phyloP scores from a whole-genome alignment of 2,797 vertebrate genomes.

The Xiphophorus birchmanni region DNA sequence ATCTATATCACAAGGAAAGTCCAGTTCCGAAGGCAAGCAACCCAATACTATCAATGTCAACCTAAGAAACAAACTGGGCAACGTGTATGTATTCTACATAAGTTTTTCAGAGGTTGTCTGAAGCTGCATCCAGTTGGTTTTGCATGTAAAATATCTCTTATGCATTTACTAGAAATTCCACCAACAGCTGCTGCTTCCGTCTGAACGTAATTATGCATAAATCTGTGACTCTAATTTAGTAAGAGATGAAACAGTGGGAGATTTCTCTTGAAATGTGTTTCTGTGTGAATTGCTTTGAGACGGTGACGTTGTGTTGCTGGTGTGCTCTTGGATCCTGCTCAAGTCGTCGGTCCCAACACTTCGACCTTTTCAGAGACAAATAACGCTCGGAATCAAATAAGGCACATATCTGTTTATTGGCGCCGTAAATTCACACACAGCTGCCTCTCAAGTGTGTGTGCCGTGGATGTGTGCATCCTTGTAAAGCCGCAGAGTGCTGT shows the following conservation, averaged over 20 bases:
- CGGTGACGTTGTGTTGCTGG: not conserved
- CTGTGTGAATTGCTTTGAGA: slow-evolving; percentile 10
- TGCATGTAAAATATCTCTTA: not conserved
- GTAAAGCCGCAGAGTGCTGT: slow-evolving; percentile 31
- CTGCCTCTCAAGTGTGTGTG: slow-evolving; percentile 18
- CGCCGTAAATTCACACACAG: slow-evolving; percentile 3
- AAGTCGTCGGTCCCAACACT: slow-evolving; percentile 9
- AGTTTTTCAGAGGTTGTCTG: slow-evolving; percentile 7
- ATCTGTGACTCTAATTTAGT: slow-evolving; percentile 32
- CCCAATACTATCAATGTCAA: not conserved
- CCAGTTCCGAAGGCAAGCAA: not conserved
- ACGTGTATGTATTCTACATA: not conserved
- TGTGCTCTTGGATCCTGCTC: slow-evolving; percentile 16
- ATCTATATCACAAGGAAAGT: not conserved
- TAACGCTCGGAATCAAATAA: not conserved
- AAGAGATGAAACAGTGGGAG: slow-evolving; percentile 15
- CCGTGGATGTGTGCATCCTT: slow-evolving; percentile 29
- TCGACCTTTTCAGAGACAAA: slow-evolving; percentile 9
- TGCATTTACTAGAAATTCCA: slow-evolving; percentile 10
- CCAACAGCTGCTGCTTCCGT: not conserved
- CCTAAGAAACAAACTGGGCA: not conserved
- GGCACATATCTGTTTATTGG: not conserved
- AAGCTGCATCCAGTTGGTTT: not conserved
- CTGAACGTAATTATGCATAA: slow-evolving; percentile 32
- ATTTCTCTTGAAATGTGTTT: slow-evolving; percentile 19